Conservation (phyloP, 2,888 invertebrate genomes). For the Metallyticus violacea region DNA sequence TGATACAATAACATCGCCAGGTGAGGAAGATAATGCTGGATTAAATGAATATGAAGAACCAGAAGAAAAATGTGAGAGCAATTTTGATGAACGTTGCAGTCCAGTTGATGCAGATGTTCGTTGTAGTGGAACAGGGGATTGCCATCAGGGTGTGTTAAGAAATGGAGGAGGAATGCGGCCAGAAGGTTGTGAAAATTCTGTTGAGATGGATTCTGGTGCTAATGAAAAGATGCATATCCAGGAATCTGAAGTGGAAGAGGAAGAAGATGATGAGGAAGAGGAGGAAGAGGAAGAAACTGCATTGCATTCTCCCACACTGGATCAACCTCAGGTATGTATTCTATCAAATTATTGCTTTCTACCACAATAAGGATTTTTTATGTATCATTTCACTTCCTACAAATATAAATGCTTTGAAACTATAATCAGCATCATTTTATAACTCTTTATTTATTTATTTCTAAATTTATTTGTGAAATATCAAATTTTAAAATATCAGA, state of each 20-base stretch:
- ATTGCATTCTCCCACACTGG: not conserved
- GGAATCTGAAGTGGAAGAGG: not conserved
- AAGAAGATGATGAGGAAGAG: not conserved
- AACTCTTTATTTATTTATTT: too few species aligned
- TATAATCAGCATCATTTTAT: too few species aligned
- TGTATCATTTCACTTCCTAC: too few species aligned
- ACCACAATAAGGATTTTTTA: not conserved
- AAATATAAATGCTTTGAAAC: not conserved
- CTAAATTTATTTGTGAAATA: too few species aligned
- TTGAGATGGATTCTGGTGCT: not conserved
- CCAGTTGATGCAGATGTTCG: not conserved
- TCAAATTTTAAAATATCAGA: too few species aligned
- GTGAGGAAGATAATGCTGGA: not conserved
- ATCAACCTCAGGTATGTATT: not conserved
- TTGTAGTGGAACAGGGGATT: not conserved
- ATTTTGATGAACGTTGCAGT: not conserved
- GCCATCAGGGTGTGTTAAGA: not conserved
- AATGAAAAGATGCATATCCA: not conserved
- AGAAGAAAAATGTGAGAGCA: not conserved
- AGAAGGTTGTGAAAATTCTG: not conserved
- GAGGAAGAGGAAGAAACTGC: not conserved
- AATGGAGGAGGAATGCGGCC: not conserved
- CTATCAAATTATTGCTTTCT: too few species aligned
- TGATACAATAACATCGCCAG: conserved; percentile 1
- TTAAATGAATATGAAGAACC: conserved; percentile 10